A percentile compares a stretch with the other conserved stretches of the same genome.
These are phyloP conservation scores for Ametastegia equiseti DNA, from an alignment of 2,888 invertebrate species.

Conservation along the genomic window DNA sequence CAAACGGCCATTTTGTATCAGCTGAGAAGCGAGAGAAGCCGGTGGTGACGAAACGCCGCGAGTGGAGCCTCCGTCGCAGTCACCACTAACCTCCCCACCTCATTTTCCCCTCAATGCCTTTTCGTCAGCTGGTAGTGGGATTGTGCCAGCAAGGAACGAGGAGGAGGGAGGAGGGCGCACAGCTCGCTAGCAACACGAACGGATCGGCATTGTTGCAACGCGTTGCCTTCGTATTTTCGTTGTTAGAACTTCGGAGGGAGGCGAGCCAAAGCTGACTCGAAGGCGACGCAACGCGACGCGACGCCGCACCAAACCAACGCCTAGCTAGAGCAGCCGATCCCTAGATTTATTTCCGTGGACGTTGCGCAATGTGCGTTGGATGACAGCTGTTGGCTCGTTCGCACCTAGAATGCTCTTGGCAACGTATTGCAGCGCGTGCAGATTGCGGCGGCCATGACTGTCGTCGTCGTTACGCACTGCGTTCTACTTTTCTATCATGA, in stretches of 20 bases:
- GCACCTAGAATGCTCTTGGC: constrained; percentile 52
- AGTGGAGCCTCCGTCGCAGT: constrained; percentile 40
- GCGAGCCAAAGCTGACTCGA: constrained; percentile 56
- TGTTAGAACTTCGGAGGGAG: not conserved
- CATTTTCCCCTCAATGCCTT: constrained; percentile 39
- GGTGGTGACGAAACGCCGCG: constrained; percentile 60
- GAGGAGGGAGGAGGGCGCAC: constrained; percentile 37
- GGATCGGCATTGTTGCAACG: constrained; percentile 28
- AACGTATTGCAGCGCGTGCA: constrained; percentile 49
- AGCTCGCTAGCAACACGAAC: constrained; percentile 40
- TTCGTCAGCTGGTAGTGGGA: constrained; percentile 47
- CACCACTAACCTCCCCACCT: not conserved
- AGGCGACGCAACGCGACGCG: too few species aligned
- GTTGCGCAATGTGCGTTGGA: constrained; percentile 65
- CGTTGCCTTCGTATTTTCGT: constrained; percentile 18
- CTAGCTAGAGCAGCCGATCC: constrained; percentile 64
- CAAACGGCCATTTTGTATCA: constrained; percentile 62
- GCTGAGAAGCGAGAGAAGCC: constrained; percentile 57
- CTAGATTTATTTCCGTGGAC: constrained; percentile 70
- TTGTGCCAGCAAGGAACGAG: not conserved
- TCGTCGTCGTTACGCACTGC: constrained; percentile 37
- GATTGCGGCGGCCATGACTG: constrained; percentile 43
- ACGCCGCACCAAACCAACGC: constrained; percentile 60
- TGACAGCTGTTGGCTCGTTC: constrained; percentile 50
- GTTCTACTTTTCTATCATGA: constrained; percentile 25